Percentiles rank a stretch among this genome's conserved stretches.
Conservation (phyloP, 2,113 vertebrate species). For the Acinonyx jubatus region DNA sequence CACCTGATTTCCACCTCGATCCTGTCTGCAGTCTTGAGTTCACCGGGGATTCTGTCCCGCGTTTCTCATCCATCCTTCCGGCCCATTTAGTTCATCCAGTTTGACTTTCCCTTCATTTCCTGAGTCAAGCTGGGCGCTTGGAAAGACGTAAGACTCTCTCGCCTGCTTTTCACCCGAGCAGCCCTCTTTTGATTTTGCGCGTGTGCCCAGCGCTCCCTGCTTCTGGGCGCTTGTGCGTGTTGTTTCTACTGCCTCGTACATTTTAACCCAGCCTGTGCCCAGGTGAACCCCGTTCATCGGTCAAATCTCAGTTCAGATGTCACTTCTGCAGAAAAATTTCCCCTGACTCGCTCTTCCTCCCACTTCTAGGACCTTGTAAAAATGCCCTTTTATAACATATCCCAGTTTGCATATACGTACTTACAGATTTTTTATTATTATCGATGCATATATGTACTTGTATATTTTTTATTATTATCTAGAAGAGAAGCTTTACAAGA, state of each 20-base stretch:
- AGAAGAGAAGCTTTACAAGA: neutral
- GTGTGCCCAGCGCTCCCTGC: neutral
- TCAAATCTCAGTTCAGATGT: neutral
- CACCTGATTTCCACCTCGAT: neutral
- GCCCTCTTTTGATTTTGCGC: neutral
- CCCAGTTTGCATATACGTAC: neutral
- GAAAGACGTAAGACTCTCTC: neutral
- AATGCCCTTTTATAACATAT: neutral
- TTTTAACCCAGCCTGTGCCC: neutral
- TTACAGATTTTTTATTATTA: neutral
- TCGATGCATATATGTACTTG: neutral
- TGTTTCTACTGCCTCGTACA: neutral
- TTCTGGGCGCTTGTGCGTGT: neutral
- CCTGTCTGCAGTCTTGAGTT: neutral
- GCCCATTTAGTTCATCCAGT: neutral
- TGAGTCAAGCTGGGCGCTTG: neutral
- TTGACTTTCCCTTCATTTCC: neutral
- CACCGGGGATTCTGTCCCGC: neutral
- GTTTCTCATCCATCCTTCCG: neutral
- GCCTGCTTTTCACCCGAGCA: neutral
- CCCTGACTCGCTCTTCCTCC: neutral
- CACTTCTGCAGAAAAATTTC: neutral
- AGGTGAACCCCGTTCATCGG: neutral
- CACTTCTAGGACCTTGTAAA: neutral
- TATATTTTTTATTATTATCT: neutral